Evolutionary conservation across 2,113 vertebrate species (phyloP).

Genomic region (Varanus salvator): DNA sequence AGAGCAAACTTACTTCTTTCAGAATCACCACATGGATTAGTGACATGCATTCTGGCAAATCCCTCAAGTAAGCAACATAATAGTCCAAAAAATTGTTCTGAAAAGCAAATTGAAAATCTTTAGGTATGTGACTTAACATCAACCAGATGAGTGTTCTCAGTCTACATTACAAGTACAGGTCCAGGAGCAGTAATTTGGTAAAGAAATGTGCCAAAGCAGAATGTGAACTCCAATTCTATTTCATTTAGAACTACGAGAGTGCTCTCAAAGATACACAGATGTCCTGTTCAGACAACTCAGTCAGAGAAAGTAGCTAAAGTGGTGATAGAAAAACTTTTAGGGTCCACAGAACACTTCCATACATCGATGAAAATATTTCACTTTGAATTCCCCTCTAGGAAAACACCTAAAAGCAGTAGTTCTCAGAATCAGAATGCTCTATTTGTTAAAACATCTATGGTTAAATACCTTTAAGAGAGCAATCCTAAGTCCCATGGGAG

Average conservation of each 20-base stretch:
- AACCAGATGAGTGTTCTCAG: neutral
- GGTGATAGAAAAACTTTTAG: neutral
- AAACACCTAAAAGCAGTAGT: neutral
- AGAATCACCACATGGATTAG: conserved; percentile 85
- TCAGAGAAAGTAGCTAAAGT: neutral
- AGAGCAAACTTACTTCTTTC: conserved; percentile 76
- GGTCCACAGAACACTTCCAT: neutral
- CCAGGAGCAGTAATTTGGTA: neutral
- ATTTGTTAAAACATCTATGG: neutral
- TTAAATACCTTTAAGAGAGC: neutral
- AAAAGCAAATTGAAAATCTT: conserved; percentile 53
- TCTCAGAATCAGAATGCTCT: neutral
- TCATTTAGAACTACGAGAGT: neutral
- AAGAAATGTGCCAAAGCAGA: neutral
- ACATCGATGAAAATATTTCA: neutral
- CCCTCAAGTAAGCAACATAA: conserved; percentile 93
- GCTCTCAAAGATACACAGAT: no score
- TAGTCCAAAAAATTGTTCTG: conserved; percentile 96
- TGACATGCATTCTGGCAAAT: conserved; percentile 93
- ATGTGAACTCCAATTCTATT: neutral
- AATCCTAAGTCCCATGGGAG: no score
- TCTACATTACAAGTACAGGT: neutral
- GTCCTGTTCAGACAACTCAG: neutral
- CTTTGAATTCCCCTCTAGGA: neutral
- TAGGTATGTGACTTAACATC: neutral